phyloP scores from a whole-genome alignment of 2,113 vertebrate genomes.

The Sciurus niger region DNA sequence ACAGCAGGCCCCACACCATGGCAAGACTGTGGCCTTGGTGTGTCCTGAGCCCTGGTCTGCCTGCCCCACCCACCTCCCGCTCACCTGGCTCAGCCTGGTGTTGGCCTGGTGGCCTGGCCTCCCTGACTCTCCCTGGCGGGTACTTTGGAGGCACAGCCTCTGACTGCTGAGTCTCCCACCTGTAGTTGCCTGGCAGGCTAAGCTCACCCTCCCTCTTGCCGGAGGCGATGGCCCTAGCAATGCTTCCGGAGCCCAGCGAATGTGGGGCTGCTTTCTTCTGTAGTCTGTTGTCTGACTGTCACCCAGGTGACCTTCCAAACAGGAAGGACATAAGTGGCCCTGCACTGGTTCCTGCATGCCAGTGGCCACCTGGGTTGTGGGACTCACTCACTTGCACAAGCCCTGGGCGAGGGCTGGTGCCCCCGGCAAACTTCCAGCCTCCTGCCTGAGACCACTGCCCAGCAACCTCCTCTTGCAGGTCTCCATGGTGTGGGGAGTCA shows the following conservation, averaged over 20 bases:
- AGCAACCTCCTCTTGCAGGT: background rate
- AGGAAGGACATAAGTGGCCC: background rate
- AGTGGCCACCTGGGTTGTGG: accelerated
- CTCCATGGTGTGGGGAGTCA: background rate
- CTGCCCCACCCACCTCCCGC: background rate
- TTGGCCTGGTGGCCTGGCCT: background rate
- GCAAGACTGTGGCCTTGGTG: background rate
- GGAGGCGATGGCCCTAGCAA: background rate
- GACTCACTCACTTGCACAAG: background rate
- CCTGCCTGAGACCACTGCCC: no score
- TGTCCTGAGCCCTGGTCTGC: no score
- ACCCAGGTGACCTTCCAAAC: background rate
- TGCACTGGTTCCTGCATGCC: no score
- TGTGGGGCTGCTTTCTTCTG: background rate
- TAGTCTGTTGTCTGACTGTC: background rate
- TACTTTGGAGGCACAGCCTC: background rate
- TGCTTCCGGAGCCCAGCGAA: no score
- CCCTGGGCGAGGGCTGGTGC: no score
- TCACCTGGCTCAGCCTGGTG: background rate
- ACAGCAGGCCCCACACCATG: background rate
- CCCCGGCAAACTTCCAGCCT: no score
- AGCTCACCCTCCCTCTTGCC: background rate
- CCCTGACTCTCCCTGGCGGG: background rate
- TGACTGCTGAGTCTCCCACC: no score
- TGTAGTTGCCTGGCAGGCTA: no score